phyloP scores from a whole-genome alignment of 64 coral and sea anemone genomes.

The Dendrophyllia cribrosa region DNA sequence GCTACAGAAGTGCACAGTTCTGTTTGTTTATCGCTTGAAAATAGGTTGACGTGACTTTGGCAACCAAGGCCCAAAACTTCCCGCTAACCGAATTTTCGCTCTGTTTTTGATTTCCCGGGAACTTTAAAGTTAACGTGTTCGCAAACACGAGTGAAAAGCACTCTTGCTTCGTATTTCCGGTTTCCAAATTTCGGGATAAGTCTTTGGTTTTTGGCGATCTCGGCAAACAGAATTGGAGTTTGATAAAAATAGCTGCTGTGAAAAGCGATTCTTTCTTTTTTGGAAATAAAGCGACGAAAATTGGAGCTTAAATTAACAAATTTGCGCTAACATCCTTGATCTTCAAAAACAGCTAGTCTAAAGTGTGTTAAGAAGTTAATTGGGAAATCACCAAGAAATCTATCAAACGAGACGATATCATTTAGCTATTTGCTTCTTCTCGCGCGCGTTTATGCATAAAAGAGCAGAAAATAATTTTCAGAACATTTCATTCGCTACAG shows the following conservation, averaged over 20 bases:
- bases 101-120: slow-evolving; percentile 11
- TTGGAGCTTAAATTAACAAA: neutral
- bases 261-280: neutral
- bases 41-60: slow-evolving; percentile 15
- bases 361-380: slow-evolving; percentile 52
- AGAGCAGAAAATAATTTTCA: neutral
- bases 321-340: neutral
- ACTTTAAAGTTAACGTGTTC: neutral
- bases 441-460: neutral
- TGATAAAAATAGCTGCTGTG: neutral
- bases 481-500: neutral
- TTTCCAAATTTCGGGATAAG: neutral
- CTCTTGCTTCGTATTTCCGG: slow-evolving; percentile 26
- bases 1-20: neutral
- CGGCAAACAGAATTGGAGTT: neutral
- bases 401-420: slow-evolving; percentile 28
- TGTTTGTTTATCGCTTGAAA: neutral
- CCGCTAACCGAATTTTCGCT: neutral
- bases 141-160: neutral
- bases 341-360: neutral
- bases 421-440: neutral
- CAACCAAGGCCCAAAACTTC: neutral
- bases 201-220: neutral
- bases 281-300: neutral
- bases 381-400: slow-evolving; percentile 26